Evolutionary conservation across 2,113 vertebrate genomes (phyloP), one percentile per base, ranked within the genome.

Genomic region (Orthonyx spaldingii): DNA sequence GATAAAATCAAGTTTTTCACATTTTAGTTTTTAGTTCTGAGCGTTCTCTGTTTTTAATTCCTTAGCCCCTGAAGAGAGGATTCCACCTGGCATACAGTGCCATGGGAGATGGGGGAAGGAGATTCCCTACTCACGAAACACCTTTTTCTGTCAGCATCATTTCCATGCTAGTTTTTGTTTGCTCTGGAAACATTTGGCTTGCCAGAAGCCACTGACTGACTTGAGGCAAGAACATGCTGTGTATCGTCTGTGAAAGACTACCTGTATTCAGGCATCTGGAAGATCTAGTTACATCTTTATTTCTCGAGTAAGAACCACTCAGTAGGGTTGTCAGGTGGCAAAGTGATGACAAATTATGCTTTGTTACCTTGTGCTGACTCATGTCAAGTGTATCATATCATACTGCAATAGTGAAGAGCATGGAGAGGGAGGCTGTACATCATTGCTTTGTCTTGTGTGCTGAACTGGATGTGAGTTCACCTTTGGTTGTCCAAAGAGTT

Each of bases 311-410:
- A 83, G 89, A 84, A 8, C 2, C 1, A 2, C 24, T 59, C 42
- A 52, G 21, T 37, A 66, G 55, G 13, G 13, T 37, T 77, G 23
- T 55, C 27, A 28, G 56, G 27, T 71, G 64, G 20, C 81, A 79
- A 47, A 42, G 32, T 65, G 63, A 53, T 74, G 76, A 60, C 33
- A 61, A 84, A 41, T 9, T 10, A 11, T 19, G 23, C 46, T 83
- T 75, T 65, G 27, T 27, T 71, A 33, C 33, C 32, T 78, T 53
- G 37, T 78, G 75, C 60, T 84, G 79, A 68, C 65, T 92, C 27
- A 18, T 22, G 47, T 59, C 65, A 11, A 5, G 24, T 0, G 0
- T 18, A 22, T 57, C 63, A 26, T 2, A 4, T 44, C 56, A 13
- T n/a, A 30, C 26, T 7, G 11, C 41, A 53, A 2, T 7, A 59